Evolutionary conservation across 2,113 vertebrate species (phyloP).

Genomic region (Merops nubicus): DNA sequence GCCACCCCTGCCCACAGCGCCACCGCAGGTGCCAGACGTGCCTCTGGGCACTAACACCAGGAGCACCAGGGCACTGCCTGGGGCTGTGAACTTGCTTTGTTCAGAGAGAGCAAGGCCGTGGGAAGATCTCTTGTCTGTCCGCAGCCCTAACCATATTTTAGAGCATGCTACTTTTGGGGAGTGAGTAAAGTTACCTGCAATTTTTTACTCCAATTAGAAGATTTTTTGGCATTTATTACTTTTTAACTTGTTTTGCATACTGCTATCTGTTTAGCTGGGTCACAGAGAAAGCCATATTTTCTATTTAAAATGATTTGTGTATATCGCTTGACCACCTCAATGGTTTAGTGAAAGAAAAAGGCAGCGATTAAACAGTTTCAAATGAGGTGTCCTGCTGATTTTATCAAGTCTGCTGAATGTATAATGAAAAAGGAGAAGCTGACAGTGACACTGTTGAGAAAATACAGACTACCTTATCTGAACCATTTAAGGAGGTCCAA

Average conservation of each 20-base stretch:
- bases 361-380: slow-evolving; percentile 93
- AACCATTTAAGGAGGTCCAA: slow-evolving; percentile 96
- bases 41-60: neutral
- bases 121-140: slow-evolving; percentile 72
- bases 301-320: slow-evolving; percentile 99
- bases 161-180: slow-evolving; percentile 78
- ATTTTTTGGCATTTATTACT: slow-evolving; percentile 97
- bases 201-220: slow-evolving; percentile 96
- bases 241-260: slow-evolving; percentile 93
- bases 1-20: slow-evolving; percentile 27
- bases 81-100: slow-evolving; percentile 67
- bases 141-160: slow-evolving; percentile 82
- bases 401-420: slow-evolving; percentile 98
- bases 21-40: neutral
- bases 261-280: slow-evolving; percentile 94
- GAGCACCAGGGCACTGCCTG: neutral
- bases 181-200: slow-evolving; percentile 79
- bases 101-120: slow-evolving; percentile 66
- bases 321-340: slow-evolving; percentile 95
- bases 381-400: slow-evolving; percentile 95
- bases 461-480: slow-evolving; percentile 90
- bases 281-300: slow-evolving; percentile 89
- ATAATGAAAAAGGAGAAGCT: slow-evolving; percentile 95
- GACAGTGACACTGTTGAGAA: slow-evolving; percentile 86
- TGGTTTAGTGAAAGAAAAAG: slow-evolving; percentile 87